These are phyloP conservation scores for Dicranocentrus wangi DNA, from an alignment of 2,888 invertebrate genomes.

Conservation along the genomic window DNA sequence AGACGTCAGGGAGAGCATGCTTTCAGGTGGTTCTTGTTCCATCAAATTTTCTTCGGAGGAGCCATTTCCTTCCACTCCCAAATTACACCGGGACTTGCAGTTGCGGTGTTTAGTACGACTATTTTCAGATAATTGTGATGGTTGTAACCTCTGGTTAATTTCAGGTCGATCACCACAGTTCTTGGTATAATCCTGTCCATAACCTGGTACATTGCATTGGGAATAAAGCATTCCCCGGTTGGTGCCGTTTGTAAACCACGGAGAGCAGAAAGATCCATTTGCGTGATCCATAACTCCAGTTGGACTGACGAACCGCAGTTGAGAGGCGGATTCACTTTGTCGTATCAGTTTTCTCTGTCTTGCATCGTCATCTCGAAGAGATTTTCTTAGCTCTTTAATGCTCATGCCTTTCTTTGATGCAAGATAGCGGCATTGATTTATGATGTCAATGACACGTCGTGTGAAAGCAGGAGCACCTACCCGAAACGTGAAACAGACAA, in stretches of 20 bases:
- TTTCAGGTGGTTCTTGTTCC: background rate
- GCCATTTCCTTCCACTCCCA: background rate
- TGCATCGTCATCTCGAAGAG: slow-evolving; percentile 63
- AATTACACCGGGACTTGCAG: no score
- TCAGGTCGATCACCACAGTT: background rate
- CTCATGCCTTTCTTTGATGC: slow-evolving; percentile 66
- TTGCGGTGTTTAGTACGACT: no score
- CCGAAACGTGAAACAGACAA: no score
- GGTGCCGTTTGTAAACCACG: slow-evolving; percentile 13
- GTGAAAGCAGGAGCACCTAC: no score
- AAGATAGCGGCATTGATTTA: slow-evolving; percentile 64
- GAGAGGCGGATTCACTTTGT: background rate
- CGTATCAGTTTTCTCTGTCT: slow-evolving; percentile 24
- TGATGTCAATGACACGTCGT: slow-evolving; percentile 57
- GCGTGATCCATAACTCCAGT: background rate
- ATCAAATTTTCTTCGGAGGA: slow-evolving; percentile 6
- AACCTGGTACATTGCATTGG: slow-evolving; percentile 28
- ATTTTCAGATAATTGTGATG: background rate
- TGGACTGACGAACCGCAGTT: background rate
- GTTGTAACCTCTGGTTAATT: background rate
- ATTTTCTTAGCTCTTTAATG: slow-evolving; percentile 53
- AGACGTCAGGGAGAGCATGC: background rate
- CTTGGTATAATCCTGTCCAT: slow-evolving; percentile 8
- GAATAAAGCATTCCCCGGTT: slow-evolving; percentile 22
- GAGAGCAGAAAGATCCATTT: background rate